Conservation (phyloP, 2,888 invertebrate species). For the Octonoba sinensis region DNA sequence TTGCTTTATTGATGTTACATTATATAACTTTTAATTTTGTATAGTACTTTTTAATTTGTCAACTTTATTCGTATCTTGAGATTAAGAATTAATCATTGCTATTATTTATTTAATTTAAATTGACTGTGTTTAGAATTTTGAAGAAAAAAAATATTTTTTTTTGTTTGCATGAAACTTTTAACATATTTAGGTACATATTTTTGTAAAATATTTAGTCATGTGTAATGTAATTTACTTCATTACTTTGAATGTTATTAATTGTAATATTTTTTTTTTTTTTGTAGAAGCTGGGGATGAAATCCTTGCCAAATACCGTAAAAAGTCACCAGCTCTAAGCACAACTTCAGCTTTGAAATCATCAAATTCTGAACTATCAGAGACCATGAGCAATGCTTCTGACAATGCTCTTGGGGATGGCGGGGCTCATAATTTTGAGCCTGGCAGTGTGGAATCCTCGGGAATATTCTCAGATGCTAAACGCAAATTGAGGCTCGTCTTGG, state of each 20-base stretch:
- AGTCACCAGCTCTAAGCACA: constrained; percentile 68
- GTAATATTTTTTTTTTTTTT: constrained; percentile 9
- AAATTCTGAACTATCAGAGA: constrained; percentile 46
- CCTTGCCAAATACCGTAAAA: constrained; percentile 89
- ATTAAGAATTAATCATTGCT: too few relatives aligned
- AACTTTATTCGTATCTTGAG: too few relatives aligned
- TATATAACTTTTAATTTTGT: too few relatives aligned
- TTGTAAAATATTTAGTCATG: not conserved
- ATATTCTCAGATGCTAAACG: constrained; percentile 83
- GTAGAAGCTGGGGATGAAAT: constrained; percentile 73
- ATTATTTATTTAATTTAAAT: too few relatives aligned
- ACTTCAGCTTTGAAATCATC: constrained; percentile 70
- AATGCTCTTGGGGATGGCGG: constrained; percentile 67
- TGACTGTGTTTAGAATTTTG: too few relatives aligned
- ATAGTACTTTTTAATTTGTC: too few relatives aligned
- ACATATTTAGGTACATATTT: too few relatives aligned
- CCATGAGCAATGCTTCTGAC: constrained; percentile 45
- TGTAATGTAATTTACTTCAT: not conserved
- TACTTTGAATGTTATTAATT: not conserved
- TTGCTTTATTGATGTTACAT: too few relatives aligned
- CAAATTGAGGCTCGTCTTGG: constrained; percentile 89
- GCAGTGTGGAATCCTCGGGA: constrained; percentile 74
- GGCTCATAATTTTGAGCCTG: constrained; percentile 74
- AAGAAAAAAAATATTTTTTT: too few relatives aligned
- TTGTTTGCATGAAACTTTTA: too few relatives aligned